phyloP scores from a whole-genome alignment of 2,888 invertebrate species.

The Lepetodrilus schrolli region DNA sequence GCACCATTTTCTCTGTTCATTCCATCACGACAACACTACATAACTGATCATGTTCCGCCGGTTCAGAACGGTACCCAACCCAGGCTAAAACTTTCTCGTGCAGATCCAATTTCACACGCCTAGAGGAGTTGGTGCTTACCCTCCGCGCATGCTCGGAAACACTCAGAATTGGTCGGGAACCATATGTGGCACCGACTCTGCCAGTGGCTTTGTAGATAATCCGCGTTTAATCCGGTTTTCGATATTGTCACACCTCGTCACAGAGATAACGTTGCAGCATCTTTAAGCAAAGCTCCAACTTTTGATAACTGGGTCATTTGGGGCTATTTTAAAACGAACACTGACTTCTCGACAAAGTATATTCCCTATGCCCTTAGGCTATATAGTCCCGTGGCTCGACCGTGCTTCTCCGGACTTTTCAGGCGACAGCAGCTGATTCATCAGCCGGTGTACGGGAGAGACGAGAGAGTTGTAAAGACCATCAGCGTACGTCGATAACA shows the following conservation, averaged over 20 bases:
- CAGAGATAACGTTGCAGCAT: too few relatives aligned
- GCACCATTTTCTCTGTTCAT: slow-evolving; percentile 8
- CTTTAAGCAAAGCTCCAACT: too few relatives aligned
- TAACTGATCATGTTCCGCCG: neutral
- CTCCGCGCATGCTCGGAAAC: slow-evolving; percentile 14
- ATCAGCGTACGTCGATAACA: neutral
- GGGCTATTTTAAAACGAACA: too few relatives aligned
- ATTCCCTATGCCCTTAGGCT: neutral
- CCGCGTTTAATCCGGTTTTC: neutral
- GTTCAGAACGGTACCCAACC: neutral
- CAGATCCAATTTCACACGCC: slow-evolving; percentile 16
- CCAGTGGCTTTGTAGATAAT: neutral
- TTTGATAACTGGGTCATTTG: too few relatives aligned
- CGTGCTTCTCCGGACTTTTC: neutral
- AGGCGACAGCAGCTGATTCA: neutral
- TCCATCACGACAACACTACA: neutral
- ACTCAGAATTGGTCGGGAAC: neutral
- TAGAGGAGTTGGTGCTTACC: neutral
- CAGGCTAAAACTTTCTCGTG: neutral
- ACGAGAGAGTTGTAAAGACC: neutral
- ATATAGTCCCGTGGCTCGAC: neutral
- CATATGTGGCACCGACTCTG: slow-evolving; percentile 19
- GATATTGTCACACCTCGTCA: neutral
- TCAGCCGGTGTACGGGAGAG: neutral
- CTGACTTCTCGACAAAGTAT: neutral